Conservation (phyloP, 2,888 invertebrate genomes). For the Aphodius sticticus region DNA sequence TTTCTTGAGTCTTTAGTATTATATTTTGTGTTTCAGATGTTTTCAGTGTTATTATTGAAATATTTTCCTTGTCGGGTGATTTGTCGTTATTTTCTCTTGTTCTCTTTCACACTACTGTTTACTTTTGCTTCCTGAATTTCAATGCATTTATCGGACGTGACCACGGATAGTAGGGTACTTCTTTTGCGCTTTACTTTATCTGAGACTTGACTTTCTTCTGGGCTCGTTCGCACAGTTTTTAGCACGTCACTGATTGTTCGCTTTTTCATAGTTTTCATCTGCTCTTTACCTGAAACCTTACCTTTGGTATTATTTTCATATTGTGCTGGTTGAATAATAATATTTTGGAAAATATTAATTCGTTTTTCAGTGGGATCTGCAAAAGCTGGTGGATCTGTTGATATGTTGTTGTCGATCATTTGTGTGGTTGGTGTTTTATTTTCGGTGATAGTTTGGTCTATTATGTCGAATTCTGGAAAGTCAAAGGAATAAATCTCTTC, state of each 20-base stretch:
- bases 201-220: constrained; percentile 9
- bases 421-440: not conserved
- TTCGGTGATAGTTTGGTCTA: constrained; percentile 4
- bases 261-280: not conserved
- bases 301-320: not conserved
- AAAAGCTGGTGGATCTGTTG: not conserved
- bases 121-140: constrained; percentile 9
- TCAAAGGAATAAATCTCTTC: constrained; percentile 12
- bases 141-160: constrained; percentile 18
- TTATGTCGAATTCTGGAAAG: constrained; percentile 9
- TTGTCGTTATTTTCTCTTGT: not conserved
- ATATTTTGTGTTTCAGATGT: not conserved
- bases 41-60: not conserved
- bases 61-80: constrained; percentile 15
- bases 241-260: constrained; percentile 9
- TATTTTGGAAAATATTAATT: not conserved
- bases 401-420: not conserved
- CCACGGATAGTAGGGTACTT: constrained; percentile 12
- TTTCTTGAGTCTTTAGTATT: not conserved
- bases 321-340: not conserved
- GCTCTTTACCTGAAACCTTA: constrained; percentile 7
- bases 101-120: not conserved
- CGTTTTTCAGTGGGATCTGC: constrained; percentile 5
- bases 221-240: constrained; percentile 5
- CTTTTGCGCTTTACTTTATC: constrained; percentile 13